Evolutionary conservation across 1,140 invertebrate species (phyloP).

Genomic region (Drosophila obscura): DNA sequence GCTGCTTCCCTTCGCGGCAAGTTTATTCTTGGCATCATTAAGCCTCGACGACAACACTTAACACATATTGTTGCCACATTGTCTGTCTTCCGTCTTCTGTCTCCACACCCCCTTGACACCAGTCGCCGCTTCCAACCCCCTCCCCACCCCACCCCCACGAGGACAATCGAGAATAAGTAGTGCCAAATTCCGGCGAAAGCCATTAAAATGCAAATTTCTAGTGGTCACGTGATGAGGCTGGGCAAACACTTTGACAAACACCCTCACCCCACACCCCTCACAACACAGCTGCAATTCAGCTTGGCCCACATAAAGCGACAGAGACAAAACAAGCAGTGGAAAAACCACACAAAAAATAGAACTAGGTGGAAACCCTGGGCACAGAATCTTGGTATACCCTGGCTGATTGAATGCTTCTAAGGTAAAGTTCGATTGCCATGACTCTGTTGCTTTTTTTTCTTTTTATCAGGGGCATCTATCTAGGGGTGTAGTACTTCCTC

Average conservation of each 20-base stretch:
- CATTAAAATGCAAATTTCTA: slow-evolving; percentile 80
- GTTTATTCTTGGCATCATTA: slow-evolving; percentile 82
- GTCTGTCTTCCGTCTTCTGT: slow-evolving; percentile 14
- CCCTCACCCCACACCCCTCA: too few species aligned
- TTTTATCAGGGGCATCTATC: too few species aligned
- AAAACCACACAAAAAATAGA: neutral
- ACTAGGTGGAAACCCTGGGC: too few species aligned
- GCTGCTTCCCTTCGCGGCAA: slow-evolving; percentile 15
- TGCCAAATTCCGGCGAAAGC: slow-evolving; percentile 60
- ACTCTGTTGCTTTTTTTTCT: too few species aligned
- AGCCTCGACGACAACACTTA: slow-evolving; percentile 72
- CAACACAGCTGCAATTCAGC: slow-evolving; percentile 40
- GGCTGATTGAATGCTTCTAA: too few species aligned
- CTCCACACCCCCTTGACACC: slow-evolving; percentile 29
- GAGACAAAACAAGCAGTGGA: slow-evolving; percentile 14
- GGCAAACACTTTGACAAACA: slow-evolving; percentile 29
- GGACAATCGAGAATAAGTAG: slow-evolving; percentile 50
- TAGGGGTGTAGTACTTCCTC: too few species aligned
- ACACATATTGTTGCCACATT: slow-evolving; percentile 67
- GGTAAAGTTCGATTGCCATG: too few species aligned
- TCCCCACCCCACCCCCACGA: slow-evolving; percentile 9
- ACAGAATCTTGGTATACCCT: too few species aligned
- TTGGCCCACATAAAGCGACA: slow-evolving; percentile 53
- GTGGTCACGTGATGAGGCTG: slow-evolving; percentile 74
- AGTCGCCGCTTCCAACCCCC: slow-evolving; percentile 11